Evolutionary conservation across 2,113 vertebrate species (phyloP).

Genomic region (Kobus ellipsiprymnus): DNA sequence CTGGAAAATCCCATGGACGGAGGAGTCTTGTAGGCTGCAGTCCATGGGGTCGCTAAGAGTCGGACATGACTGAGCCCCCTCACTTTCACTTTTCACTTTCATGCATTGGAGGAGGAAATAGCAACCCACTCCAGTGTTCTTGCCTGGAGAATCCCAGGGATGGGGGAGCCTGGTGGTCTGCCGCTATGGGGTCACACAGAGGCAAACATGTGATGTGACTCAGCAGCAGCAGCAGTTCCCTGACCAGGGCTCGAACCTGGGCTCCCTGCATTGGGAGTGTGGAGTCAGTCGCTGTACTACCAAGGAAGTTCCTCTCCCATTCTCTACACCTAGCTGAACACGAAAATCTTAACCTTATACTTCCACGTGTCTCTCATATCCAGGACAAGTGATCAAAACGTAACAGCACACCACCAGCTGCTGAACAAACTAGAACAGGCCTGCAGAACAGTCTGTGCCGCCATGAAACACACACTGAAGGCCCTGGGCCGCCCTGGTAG

Average conservation of each 20-base stretch:
- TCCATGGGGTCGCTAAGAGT: too few species aligned
- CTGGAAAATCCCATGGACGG: too few species aligned
- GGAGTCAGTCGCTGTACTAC: neutral
- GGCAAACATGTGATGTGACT: too few species aligned
- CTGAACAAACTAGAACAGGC: neutral
- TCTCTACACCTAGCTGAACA: neutral
- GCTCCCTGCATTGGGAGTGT: neutral
- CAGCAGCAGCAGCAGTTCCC: neutral
- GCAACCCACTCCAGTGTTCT: too few species aligned
- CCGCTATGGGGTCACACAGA: too few species aligned
- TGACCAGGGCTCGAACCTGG: neutral
- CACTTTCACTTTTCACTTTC: too few species aligned
- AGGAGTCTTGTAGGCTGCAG: too few species aligned
- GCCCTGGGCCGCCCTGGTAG: too few species aligned
- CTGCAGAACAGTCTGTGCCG: neutral
- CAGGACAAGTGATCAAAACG: neutral
- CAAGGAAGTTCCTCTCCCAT: neutral
- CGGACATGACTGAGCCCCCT: accelerated
- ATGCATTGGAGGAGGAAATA: too few species aligned
- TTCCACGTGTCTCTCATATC: neutral
- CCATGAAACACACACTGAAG: neutral
- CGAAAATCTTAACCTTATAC: neutral
- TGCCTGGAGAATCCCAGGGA: too few species aligned
- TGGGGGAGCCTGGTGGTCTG: too few species aligned
- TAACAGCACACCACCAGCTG: neutral